Evolutionary conservation across 2,888 invertebrate species (phyloP).

Genomic region (Thecophora atra): DNA sequence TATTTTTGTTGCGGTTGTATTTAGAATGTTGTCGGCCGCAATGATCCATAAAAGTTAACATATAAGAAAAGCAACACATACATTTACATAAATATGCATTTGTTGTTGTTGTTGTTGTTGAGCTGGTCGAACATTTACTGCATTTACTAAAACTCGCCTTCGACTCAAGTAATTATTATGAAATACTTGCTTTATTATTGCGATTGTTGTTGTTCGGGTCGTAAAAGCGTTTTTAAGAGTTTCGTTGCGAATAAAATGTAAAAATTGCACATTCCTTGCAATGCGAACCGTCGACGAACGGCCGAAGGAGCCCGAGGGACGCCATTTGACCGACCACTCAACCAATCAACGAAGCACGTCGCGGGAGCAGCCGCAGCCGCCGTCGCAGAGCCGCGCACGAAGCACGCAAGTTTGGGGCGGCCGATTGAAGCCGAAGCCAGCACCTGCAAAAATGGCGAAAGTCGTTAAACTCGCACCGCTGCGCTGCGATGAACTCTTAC

Average conservation of each 20-base stretch:
- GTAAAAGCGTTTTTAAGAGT: conserved; percentile 44
- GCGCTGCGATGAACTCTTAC: conserved; percentile 38
- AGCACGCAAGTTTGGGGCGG: conserved; percentile 7
- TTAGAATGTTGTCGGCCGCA: neutral
- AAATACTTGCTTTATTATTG: conserved; percentile 41
- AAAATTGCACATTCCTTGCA: conserved; percentile 39
- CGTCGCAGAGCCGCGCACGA: neutral
- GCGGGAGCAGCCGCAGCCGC: neutral
- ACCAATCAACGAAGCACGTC: neutral
- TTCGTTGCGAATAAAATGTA: conserved; percentile 40
- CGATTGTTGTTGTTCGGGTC: conserved; percentile 32
- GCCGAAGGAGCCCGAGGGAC: conserved; percentile 1
- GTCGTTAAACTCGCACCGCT: conserved; percentile 40
- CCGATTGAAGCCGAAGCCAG: conserved; percentile 5
- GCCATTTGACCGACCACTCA: neutral
- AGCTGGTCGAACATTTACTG: conserved; percentile 1
- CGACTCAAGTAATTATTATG: conserved; percentile 43
- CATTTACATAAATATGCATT: neutral
- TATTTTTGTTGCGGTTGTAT: neutral
- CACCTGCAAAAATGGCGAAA: conserved; percentile 41
- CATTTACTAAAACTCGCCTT: neutral
- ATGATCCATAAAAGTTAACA: neutral
- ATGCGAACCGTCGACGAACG: neutral
- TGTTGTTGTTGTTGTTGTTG: neutral
- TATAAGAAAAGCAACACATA: neutral